Evolutionary conservation across 2,888 invertebrate genomes (phyloP), one percentile per base, ranked within the genome.

Genomic region (Patella ulyssiponensis): DNA sequence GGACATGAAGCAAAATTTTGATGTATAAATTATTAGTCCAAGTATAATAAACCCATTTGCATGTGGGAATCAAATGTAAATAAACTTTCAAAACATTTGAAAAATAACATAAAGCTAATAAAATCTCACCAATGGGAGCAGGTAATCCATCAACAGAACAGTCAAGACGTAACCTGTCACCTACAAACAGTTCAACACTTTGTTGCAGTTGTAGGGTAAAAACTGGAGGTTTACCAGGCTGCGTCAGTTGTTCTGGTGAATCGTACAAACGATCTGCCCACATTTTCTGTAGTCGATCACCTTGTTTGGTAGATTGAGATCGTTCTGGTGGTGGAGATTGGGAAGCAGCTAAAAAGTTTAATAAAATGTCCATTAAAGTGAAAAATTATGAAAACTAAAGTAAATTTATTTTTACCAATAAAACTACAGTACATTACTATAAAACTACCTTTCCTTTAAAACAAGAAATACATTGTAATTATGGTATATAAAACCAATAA

Each of bases 81-180:
- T 44, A 9, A 9, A 7, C 44, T 44, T 44, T 44, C 9, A 44
- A 9, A 44, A 9, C 7, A 7, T 7, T 1, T 44, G 44, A 44
- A 44, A 44, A 44, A 44, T 9, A 44, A 44, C 44, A 44, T 44
- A 44, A 7, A 44, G 44, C 9, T 44, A 44, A 44, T 44, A 44
- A 44, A 44, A 20, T 64, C 86, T 84, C 83, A 90, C 91, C 88
- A 56, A 86, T 80, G 54, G 91, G 91, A 74, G 83, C 82, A 15
- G 90, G 90, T 71, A 85, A 85, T 17, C 91, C 91, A 58, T 89
- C 89, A n/a, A 90, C 86, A 17, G 86, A 78, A 75, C 88, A 89
- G 73, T 89, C 88, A 52, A 91, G 82, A 33, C 85, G 82, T 53
- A 91, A 86, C 33, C 87, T 85, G 70, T 91, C 90, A 52, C 91